Conservation (phyloP, 1,140 invertebrate species). For the Cotesia glomerata region DNA sequence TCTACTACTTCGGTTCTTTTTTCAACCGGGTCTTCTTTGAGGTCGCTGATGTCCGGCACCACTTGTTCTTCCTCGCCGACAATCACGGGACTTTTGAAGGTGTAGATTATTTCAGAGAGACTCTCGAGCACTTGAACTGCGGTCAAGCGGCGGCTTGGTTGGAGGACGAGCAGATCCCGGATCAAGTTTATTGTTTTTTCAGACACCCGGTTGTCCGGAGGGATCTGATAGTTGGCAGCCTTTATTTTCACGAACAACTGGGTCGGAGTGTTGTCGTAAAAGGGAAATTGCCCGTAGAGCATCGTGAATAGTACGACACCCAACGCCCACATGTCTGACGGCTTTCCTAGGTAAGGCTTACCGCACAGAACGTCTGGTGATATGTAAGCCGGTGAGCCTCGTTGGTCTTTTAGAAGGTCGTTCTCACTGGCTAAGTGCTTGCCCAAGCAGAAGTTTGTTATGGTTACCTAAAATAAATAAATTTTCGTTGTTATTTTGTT, state of each 20-base stretch:
- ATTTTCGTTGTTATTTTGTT: no score
- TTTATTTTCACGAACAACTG: slow-evolving; percentile 84
- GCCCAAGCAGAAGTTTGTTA: slow-evolving; percentile 85
- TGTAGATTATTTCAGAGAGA: slow-evolving; percentile 61
- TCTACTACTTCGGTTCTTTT: slow-evolving; percentile 37
- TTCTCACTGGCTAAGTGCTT: slow-evolving; percentile 79
- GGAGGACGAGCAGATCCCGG: slow-evolving; percentile 65
- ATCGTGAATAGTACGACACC: slow-evolving; percentile 85
- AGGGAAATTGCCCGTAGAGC: slow-evolving; percentile 88
- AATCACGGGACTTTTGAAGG: slow-evolving; percentile 52
- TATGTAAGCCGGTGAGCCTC: slow-evolving; percentile 85
- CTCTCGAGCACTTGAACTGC: slow-evolving; percentile 68
- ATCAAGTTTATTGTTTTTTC: slow-evolving; percentile 67
- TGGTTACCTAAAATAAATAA: slow-evolving; percentile 64
- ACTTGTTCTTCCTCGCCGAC: slow-evolving; percentile 53
- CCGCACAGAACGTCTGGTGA: slow-evolving; percentile 84
- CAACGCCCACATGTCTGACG: slow-evolving; percentile 87
- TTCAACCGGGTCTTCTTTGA: slow-evolving; percentile 41
- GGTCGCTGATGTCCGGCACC: slow-evolving; percentile 53
- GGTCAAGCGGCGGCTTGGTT: slow-evolving; percentile 67
- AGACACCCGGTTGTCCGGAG: slow-evolving; percentile 67
- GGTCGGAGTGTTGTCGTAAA: slow-evolving; percentile 79
- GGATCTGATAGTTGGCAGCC: slow-evolving; percentile 71
- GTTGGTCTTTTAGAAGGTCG: slow-evolving; percentile 78
- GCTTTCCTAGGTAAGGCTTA: slow-evolving; percentile 77